Evolutionary conservation across 2,113 vertebrate genomes (phyloP).

Genomic region (Cavia porcellus): DNA sequence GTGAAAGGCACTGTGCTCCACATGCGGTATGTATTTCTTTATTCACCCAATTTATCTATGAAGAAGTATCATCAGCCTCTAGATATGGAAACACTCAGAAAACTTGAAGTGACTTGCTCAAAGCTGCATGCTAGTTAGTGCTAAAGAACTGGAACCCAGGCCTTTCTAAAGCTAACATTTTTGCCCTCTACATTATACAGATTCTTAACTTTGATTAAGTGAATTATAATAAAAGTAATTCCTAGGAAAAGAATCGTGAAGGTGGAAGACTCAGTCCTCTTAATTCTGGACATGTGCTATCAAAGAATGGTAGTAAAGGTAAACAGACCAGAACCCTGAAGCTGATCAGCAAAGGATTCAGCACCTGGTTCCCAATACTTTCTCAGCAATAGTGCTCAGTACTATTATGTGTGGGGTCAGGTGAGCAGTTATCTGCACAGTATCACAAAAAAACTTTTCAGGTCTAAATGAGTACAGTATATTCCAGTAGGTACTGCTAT

Average conservation of each 20-base stretch:
- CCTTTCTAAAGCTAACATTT: not conserved
- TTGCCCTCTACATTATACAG: not conserved
- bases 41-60: not conserved
- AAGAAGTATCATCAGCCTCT: not conserved
- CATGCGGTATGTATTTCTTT: not conserved
- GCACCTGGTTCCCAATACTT: not conserved
- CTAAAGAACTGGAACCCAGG: not conserved
- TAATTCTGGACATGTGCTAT: not conserved
- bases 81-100: not conserved
- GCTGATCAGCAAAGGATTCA: not conserved
- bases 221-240: not conserved
- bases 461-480: not conserved
- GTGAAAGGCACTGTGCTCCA: not conserved
- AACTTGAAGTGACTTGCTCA: constrained; percentile 1
- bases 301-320: not conserved
- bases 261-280: not conserved
- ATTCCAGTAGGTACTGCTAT: not conserved
- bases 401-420: not conserved
- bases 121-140: not conserved
- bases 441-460: not conserved
- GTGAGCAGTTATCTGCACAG: not conserved
- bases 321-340: not conserved
- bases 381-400: not conserved
- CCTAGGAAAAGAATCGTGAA: not conserved
- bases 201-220: constrained; percentile 1